Conservation (phyloP, 2,888 invertebrate species). For the Diachrysia chrysitis region DNA sequence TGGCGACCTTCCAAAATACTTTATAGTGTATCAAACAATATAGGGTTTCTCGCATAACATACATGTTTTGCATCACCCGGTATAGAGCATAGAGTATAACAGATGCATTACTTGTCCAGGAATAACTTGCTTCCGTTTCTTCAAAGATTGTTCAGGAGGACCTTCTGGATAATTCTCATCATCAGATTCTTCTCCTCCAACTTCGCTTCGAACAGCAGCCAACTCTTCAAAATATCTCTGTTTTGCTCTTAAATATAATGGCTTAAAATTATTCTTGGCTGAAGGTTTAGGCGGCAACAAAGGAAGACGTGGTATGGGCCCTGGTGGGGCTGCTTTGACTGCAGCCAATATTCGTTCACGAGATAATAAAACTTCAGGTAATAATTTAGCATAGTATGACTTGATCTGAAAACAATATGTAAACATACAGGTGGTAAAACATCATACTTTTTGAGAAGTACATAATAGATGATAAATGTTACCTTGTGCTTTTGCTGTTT, state of each 20-base stretch:
- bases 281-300: constrained; percentile 76
- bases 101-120: constrained; percentile 45
- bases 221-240: constrained; percentile 91
- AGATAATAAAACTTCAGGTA: constrained; percentile 93
- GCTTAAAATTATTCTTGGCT: constrained; percentile 81
- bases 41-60: too few species aligned
- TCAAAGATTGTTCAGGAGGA: constrained; percentile 89
- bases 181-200: constrained; percentile 93
- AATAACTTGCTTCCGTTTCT: constrained; percentile 85
- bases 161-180: constrained; percentile 94
- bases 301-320: constrained; percentile 84
- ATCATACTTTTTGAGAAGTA: neutral
- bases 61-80: too few species aligned
- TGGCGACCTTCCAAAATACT: too few species aligned
- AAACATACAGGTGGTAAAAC: constrained; percentile 11
- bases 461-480: constrained; percentile 41
- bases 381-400: constrained; percentile 88
- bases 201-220: constrained; percentile 90
- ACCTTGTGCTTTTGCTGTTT: constrained; percentile 92
- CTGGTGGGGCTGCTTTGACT: constrained; percentile 91
- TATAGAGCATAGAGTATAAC: neutral
- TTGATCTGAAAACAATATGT: constrained; percentile 75
- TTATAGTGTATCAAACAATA: too few species aligned
- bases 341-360: constrained; percentile 92
- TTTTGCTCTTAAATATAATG: constrained; percentile 88